Conservation (phyloP, 2,113 vertebrate species). For the Rhinoptilus africanus region DNA sequence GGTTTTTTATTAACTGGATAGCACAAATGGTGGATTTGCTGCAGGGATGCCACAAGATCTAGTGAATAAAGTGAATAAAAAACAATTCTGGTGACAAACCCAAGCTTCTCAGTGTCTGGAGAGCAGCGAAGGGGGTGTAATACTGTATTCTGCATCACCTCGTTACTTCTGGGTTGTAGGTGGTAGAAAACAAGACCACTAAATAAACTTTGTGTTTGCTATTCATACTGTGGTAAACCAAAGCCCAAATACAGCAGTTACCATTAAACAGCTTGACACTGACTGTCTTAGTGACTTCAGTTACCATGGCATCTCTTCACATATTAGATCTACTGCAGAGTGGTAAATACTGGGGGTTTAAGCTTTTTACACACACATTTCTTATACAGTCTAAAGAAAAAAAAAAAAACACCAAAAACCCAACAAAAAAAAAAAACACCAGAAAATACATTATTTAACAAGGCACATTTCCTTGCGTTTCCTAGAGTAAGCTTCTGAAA, state of each 20-base stretch:
- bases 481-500: not conserved
- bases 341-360: not conserved
- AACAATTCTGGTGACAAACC: not conserved
- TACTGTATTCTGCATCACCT: not conserved
- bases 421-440: no score
- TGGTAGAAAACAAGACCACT: not conserved
- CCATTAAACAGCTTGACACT: not conserved
- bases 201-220: not conserved
- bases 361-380: not conserved
- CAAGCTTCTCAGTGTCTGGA: fast-evolving
- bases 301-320: not conserved
- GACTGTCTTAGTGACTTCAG: not conserved
- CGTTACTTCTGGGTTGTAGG: not conserved
- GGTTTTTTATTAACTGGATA: not conserved
- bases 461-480: not conserved
- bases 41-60: not conserved
- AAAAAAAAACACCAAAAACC: no score
- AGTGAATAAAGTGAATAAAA: not conserved
- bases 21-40: not conserved
- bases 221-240: not conserved
- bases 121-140: not conserved
- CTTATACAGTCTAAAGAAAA: not conserved
- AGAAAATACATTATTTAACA: not conserved
- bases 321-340: not conserved
- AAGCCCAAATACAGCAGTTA: not conserved